Base-by-base conservation (phyloP, 2,797 vertebrate genomes). In the Remorina albescens region DNA sequence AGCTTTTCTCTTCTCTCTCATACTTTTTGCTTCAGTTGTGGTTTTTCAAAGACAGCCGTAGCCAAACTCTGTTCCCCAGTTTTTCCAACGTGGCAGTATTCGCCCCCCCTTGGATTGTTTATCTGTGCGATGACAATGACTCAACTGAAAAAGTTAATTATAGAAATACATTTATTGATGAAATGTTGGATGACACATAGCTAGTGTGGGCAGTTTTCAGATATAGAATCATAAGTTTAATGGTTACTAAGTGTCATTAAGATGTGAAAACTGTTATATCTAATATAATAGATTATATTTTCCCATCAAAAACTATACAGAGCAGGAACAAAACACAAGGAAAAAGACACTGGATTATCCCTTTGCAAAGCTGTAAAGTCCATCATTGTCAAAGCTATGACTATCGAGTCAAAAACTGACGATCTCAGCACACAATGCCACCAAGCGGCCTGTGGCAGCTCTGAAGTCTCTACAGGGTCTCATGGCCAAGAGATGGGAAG, bases 51-150 rank as follows among this genome's bases (percentile, higher is more conserved):
- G 58, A 66, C 42, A 69, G 71, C 67, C 59, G 32, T 53, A 71
- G 66, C 46, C 32, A 3, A 54, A 1, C 9, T 66, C 13, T 36
- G 21, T 49, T 37, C 26, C 25, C 21, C 51, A 19, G 34, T 67
- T 73, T 73, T 75, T 73, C 62, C 54, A 59, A 74, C 55, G 59
- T 77, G 75, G 78, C 72, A 76, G 58, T 51, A 44, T 16, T 50
- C 51, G 46, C 34, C 26, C 21, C n/a, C 41, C 37, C 13, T 36
- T 12, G 34, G 39, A 46, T 16, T 1, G 16, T 50, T 39, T 36
- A 58, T 41, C 67, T 6, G 3, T 34, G 69, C 44, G 60, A 37
- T 34, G 23, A 39, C 26, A 46, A 18, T 61, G n/a, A 49, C 46
- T 70, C 16, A 32, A 62, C 25, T 41, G 16, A 34, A 64, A 57